Percentiles rank a stretch among this genome's conserved stretches.
Evolutionary conservation across 2,797 vertebrate genomes (phyloP).

Genomic region (Sus cebifrons): DNA sequence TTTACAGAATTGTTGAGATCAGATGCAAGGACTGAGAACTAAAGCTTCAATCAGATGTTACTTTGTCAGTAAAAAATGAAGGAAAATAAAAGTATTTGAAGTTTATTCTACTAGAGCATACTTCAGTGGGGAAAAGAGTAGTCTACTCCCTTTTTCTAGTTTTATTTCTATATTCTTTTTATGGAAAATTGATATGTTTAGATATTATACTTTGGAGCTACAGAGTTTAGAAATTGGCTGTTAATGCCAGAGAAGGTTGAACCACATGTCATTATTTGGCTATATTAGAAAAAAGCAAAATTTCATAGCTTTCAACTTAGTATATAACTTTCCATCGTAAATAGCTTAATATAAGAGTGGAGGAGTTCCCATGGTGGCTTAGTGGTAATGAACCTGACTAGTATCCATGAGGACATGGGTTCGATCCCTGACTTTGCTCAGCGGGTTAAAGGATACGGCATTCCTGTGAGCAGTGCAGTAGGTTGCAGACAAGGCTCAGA

Average conservation of each 20-base stretch:
- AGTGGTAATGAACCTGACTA: too few species aligned
- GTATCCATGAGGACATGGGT: too few species aligned
- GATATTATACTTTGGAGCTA: neutral
- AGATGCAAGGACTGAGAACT: slow-evolving; percentile 31
- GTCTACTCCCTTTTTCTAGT: neutral
- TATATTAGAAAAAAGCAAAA: neutral
- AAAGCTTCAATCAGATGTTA: slow-evolving; percentile 18
- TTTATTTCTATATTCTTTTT: neutral
- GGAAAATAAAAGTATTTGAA: slow-evolving; percentile 49
- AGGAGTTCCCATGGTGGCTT: neutral
- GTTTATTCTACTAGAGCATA: neutral
- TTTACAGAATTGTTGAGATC: neutral
- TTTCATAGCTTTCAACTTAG: neutral
- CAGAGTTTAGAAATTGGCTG: neutral
- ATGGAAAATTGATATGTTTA: slow-evolving; percentile 26
- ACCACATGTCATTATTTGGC: neutral
- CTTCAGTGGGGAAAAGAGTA: neutral
- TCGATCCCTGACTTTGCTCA: too few species aligned
- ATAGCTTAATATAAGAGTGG: neutral
- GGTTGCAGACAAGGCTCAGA: too few species aligned
- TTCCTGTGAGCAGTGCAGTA: too few species aligned
- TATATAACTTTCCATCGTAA: slow-evolving; percentile 26
- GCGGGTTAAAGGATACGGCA: too few species aligned
- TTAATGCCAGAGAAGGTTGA: slow-evolving; percentile 13
- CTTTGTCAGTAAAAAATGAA: slow-evolving; percentile 33